These are phyloP conservation scores for Arenaria interpres DNA, from an alignment of 2,113 vertebrate species.

Conservation along the genomic window DNA sequence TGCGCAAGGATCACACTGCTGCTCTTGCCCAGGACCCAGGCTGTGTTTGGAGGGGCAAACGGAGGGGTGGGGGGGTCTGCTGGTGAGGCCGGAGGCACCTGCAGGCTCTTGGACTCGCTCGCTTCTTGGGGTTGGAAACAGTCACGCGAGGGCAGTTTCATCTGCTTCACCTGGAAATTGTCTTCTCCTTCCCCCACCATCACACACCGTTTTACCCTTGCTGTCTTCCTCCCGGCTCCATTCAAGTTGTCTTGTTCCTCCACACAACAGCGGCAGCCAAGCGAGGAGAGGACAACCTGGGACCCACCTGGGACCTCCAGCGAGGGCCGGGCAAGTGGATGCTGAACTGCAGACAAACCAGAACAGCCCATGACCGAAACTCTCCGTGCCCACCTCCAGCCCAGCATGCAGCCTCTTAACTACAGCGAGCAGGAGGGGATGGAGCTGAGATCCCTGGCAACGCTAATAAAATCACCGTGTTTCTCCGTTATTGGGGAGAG, in stretches of 20 bases:
- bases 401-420: conserved; percentile 37
- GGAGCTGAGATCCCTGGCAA: conserved; percentile 15
- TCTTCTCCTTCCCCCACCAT: background rate
- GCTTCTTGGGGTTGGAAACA: background rate
- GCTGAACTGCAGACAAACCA: conserved; percentile 23
- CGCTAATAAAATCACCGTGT: background rate
- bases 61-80: background rate
- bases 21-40: background rate
- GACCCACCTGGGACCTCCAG: background rate
- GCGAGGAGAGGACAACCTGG: background rate
- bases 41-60: background rate
- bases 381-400: background rate
- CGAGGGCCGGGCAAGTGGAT: background rate
- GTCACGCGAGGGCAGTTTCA: background rate
- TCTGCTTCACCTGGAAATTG: background rate
- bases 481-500: conserved; percentile 1
- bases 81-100: background rate
- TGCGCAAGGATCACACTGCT: background rate
- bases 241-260: background rate
- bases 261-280: background rate
- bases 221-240: background rate
- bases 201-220: background rate
- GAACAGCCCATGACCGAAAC: background rate
- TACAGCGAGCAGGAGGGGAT: background rate
- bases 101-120: background rate